These are phyloP conservation scores for Harpegnathos saltator DNA, from an alignment of 1,140 invertebrate species.

Conservation along the genomic window DNA sequence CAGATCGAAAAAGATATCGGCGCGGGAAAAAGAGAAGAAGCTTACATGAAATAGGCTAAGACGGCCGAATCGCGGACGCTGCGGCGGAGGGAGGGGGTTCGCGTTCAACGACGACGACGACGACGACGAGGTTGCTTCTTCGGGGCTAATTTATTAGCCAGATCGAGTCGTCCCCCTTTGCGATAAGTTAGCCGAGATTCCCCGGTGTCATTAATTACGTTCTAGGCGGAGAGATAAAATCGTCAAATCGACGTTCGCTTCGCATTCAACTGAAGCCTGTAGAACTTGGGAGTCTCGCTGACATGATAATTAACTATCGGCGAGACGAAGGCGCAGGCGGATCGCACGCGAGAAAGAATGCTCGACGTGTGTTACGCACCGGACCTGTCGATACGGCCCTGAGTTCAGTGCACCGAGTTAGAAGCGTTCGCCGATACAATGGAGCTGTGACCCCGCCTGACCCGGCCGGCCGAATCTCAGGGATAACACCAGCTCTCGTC, in stretches of 20 bases:
- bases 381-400: slow-evolving; percentile 62
- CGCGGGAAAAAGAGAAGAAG: slow-evolving; percentile 31
- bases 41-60: slow-evolving; percentile 34
- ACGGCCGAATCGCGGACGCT: slow-evolving; percentile 11
- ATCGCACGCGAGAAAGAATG: background rate
- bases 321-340: background rate
- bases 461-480: slow-evolving; percentile 69
- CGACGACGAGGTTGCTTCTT: background rate
- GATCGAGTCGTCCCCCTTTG: slow-evolving; percentile 13
- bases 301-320: slow-evolving; percentile 15
- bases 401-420: slow-evolving; percentile 71
- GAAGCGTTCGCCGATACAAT: slow-evolving; percentile 65
- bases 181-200: slow-evolving; percentile 15
- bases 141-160: slow-evolving; percentile 14
- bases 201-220: slow-evolving; percentile 18
- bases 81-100: background rate
- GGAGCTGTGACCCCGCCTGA: slow-evolving; percentile 68
- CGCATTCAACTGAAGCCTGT: background rate
- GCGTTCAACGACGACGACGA: slow-evolving; percentile 11
- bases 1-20: slow-evolving; percentile 33
- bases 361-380: background rate
- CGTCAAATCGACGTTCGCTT: background rate
- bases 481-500: slow-evolving; percentile 67
- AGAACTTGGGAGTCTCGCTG: background rate
- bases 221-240: background rate